Evolutionary conservation across 2,113 vertebrate species (phyloP).

Genomic region (Pangasianodon gigas): DNA sequence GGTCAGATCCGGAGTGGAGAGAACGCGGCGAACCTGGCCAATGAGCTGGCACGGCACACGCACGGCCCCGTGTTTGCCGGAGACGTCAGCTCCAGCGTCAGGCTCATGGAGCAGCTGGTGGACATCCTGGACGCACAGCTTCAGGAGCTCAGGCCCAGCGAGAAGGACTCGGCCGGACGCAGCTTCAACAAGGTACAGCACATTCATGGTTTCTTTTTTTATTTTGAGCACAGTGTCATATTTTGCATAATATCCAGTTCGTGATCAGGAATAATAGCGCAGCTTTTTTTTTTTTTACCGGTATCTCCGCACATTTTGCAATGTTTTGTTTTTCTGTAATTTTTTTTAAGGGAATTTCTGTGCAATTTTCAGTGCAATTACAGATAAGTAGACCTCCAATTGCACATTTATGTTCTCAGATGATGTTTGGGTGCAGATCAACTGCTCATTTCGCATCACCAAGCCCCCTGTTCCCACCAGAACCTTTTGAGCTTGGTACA

Average conservation of each 20-base stretch:
- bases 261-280: neutral
- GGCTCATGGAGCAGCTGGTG: slow-evolving; percentile 96
- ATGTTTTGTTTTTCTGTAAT: neutral
- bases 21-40: slow-evolving; percentile 95
- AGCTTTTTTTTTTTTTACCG: neutral
- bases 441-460: neutral
- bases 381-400: neutral
- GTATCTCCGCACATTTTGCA: neutral
- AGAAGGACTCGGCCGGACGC: slow-evolving; percentile 88
- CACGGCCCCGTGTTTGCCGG: slow-evolving; percentile 93
- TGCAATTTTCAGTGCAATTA: neutral
- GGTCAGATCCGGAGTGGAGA: slow-evolving; percentile 93
- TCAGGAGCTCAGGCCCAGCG: slow-evolving; percentile 89
- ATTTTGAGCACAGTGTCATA: neutral
- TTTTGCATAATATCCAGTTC: neutral
- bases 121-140: slow-evolving; percentile 97
- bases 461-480: neutral
- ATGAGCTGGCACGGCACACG: slow-evolving; percentile 95
- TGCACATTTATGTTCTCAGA: slow-evolving; percentile 1
- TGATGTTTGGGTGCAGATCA: neutral
- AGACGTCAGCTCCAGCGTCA: slow-evolving; percentile 94
- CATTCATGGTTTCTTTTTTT: neutral
- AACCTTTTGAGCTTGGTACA: neutral
- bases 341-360: neutral
- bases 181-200: slow-evolving; percentile 95